Evolutionary conservation across 2,797 vertebrate genomes (phyloP), one percentile per base, ranked within the genome.

Genomic region (Sphenopsis melanotis): DNA sequence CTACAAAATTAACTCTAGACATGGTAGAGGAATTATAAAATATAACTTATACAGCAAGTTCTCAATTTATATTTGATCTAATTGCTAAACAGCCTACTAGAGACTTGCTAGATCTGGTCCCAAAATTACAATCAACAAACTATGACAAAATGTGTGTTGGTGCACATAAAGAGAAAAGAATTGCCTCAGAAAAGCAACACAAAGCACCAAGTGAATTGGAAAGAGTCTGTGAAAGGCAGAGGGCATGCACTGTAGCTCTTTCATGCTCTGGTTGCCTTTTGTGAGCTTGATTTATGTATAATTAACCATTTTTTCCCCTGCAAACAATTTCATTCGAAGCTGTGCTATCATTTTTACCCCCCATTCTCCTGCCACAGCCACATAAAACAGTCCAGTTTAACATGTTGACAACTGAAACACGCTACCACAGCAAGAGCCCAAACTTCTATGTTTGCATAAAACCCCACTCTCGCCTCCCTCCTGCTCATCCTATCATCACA

Each of bases 241-340:
- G 91, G 91, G 85, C 94, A 96, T 72, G 84, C 86, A 96, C 89
- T 95, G 89, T 46, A 93, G 83, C 65, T 85, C 83, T 85, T 97
- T 97, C 94, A 94, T 86, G 96, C 96, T 96, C 96, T 96, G 96
- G 71, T 92, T 96, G 69, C 12, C 92, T 96, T 96, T 92, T 87
- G 60, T 91, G 87, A 90, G 50, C 59, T 94, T 93, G 61, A 91
- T 94, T 96, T 88, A 94, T 80, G 53, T 86, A 95, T 63, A 93
- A 95, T 97, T 96, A 96, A 97, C 93, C 65, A 74, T 71, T 95
- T 95, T 89, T 85, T 27, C 21, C 77, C 86, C 84, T 85, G 80
- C 42, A 96, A 95, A 94, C 92, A 82, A 95, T 95, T 97, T 93
- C 36, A 83, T 85, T 77, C 0, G 10, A 82, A 79, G 77, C 42